These are phyloP conservation scores for Phalanger gymnotis DNA, from an alignment of 2,797 vertebrate species.

Conservation along the genomic window DNA sequence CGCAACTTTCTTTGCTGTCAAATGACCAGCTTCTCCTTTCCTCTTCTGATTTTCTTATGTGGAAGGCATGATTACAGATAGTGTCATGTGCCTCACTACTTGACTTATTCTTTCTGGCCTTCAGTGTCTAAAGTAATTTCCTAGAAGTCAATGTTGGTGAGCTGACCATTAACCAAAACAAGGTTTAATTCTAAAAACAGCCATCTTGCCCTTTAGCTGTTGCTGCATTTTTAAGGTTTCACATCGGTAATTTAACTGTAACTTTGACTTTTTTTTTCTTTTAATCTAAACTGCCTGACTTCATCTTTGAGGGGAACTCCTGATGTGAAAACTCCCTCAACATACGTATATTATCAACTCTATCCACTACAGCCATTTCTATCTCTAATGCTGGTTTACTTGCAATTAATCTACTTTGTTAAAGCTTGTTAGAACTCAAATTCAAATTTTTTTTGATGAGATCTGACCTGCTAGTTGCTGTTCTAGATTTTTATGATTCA, in stretches of 20 bases:
- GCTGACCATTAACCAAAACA: neutral
- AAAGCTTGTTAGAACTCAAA: neutral
- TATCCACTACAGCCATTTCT: neutral
- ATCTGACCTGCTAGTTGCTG: neutral
- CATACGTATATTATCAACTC: neutral
- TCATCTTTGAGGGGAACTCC: neutral
- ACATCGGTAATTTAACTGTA: neutral
- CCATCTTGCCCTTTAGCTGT: neutral
- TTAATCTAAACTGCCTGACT: neutral
- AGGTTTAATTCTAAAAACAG: neutral
- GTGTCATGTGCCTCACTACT: accelerated
- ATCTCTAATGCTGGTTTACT: neutral
- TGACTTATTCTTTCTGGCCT: neutral
- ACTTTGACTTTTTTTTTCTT: neutral
- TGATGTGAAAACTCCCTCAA: neutral
- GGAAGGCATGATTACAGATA: neutral
- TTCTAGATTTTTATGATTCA: neutral
- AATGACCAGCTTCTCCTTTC: constrained; percentile 15
- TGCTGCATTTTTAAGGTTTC: neutral
- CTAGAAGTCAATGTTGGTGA: neutral
- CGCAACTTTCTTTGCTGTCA: constrained; percentile 28
- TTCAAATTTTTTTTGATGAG: neutral
- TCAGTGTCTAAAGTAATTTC: neutral
- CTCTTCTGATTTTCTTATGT: constrained; percentile 31
- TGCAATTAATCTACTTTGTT: neutral